Conservation (phyloP, 2,888 invertebrate species). For the Eupithecia exiguata region DNA sequence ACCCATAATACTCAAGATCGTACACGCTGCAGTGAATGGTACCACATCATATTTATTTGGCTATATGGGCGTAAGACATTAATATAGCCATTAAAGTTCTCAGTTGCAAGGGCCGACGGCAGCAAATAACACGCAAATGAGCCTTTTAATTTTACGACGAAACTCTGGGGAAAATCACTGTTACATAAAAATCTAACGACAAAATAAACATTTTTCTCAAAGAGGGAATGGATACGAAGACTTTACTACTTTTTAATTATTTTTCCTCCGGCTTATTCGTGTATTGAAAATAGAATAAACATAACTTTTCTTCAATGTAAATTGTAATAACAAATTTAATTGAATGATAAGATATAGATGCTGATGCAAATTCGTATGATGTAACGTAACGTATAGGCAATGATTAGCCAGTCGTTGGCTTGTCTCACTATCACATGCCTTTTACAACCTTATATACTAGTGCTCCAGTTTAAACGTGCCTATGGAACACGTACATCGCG, state of each 20-base stretch:
- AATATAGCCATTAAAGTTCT: slow-evolving; percentile 8
- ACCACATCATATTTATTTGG: slow-evolving; percentile 5
- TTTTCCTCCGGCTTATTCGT: background rate
- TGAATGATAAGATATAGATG: background rate
- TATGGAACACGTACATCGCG: background rate
- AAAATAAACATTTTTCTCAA: background rate
- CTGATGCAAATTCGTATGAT: background rate
- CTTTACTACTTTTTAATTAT: background rate
- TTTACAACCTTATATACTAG: background rate
- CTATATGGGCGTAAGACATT: slow-evolving; percentile 8
- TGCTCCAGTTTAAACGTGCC: background rate
- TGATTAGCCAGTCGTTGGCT: background rate
- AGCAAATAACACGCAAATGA: slow-evolving; percentile 12
- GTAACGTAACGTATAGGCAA: background rate
- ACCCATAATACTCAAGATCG: background rate
- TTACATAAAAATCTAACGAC: background rate
- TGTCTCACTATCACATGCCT: background rate
- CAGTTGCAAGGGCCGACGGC: slow-evolving; percentile 11
- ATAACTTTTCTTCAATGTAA: background rate
- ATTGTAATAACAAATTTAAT: background rate
- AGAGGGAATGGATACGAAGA: background rate
- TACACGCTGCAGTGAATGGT: slow-evolving; percentile 1
- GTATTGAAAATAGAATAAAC: background rate
- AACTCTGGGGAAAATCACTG: slow-evolving; percentile 1
- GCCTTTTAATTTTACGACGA: slow-evolving; percentile 8